Conservation (phyloP, 2,888 invertebrate species). For the Willowsia nigromaculata region DNA sequence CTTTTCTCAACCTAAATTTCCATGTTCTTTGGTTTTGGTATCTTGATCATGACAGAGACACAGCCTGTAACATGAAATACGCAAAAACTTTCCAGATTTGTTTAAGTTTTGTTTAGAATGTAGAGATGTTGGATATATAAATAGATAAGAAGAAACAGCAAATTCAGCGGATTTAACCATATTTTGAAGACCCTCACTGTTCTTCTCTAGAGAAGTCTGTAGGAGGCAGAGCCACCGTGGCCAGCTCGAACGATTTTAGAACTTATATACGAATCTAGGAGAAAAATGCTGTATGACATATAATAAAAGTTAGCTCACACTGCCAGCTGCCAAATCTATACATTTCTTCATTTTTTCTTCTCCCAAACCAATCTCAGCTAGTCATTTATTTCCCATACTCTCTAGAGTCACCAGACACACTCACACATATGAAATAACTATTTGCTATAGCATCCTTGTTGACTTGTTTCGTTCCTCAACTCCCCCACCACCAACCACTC, state of each 20-base stretch:
- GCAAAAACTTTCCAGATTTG: constrained; percentile 4
- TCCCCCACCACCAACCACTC: constrained; percentile 13
- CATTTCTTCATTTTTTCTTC: constrained; percentile 30
- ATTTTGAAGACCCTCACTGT: background rate
- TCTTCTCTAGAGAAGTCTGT: background rate
- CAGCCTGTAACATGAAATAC: constrained; percentile 3
- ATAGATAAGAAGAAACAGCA: background rate
- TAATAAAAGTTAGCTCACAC: background rate
- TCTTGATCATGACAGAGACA: constrained; percentile 31
- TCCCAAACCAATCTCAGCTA: constrained; percentile 37
- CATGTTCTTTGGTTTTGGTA: constrained; percentile 15
- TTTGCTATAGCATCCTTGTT: background rate
- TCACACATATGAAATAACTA: background rate
- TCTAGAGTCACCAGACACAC: background rate
- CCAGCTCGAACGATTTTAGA: background rate
- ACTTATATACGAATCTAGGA: background rate
- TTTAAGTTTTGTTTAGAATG: background rate
- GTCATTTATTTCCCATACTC: constrained; percentile 41
- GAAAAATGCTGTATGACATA: constrained; percentile 4
- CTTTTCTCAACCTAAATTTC: constrained; percentile 20
- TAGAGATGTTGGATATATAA: background rate
- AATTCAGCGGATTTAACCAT: constrained; percentile 13
- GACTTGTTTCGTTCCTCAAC: constrained; percentile 25
- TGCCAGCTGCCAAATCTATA: constrained; percentile 33
- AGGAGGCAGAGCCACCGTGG: background rate